These are phyloP conservation scores for Sebastes itinus DNA, from an alignment of 2,797 vertebrate genomes.

Conservation along the genomic window DNA sequence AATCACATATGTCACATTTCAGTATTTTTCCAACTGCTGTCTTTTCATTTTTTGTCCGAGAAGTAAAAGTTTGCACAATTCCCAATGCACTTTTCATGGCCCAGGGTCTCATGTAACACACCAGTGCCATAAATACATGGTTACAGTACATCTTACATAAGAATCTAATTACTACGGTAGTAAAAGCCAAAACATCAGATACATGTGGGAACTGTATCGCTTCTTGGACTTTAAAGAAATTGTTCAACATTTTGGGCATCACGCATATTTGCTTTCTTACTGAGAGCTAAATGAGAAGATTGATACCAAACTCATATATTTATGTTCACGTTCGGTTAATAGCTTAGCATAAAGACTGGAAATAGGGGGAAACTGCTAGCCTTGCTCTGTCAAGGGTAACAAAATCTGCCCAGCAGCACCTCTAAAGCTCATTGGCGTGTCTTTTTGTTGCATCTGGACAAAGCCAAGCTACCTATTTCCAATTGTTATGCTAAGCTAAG, in stretches of 20 bases:
- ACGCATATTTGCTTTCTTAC: too few relatives aligned
- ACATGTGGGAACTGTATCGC: not conserved
- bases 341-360: too few relatives aligned
- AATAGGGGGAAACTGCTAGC: too few relatives aligned
- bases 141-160: not conserved
- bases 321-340: fast-evolving
- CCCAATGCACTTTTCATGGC: conserved; percentile 17
- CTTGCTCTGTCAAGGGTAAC: too few relatives aligned
- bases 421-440: too few relatives aligned
- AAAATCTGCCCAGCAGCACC: too few relatives aligned
- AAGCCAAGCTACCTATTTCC: too few relatives aligned
- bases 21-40: conserved; percentile 52
- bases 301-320: too few relatives aligned
- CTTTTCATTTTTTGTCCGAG: conserved; percentile 36
- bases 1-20: conserved; percentile 71
- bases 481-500: too few relatives aligned
- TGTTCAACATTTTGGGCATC: too few relatives aligned
- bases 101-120: not conserved
- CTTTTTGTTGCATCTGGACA: too few relatives aligned
- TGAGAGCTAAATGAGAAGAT: too few relatives aligned
- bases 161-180: not conserved
- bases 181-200: not conserved
- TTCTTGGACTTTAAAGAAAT: not conserved
- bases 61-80: conserved; percentile 42
- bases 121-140: conserved; percentile 3